Percentiles rank a stretch among this genome's conserved stretches.
Conservation (phyloP, 2,888 invertebrate genomes). For the Xestia c-nigrum region DNA sequence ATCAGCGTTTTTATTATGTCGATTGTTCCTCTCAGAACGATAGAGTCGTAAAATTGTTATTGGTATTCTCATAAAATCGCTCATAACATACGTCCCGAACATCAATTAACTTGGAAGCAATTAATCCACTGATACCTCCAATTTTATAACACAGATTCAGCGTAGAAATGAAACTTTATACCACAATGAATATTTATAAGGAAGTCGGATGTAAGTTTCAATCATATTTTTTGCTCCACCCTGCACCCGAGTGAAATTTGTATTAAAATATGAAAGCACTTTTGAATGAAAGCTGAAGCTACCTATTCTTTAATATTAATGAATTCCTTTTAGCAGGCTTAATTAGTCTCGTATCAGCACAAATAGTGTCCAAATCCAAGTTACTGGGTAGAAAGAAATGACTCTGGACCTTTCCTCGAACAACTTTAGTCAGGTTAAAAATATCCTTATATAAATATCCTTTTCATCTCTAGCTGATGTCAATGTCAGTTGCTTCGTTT, state of each 20-base stretch:
- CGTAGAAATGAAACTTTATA: slow-evolving; percentile 61
- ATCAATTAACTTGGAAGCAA: slow-evolving; percentile 74
- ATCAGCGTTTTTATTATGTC: slow-evolving; percentile 67
- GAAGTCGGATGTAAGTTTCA: slow-evolving; percentile 43
- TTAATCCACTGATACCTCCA: slow-evolving; percentile 71
- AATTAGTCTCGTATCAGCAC: slow-evolving; percentile 53
- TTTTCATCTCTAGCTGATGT: slow-evolving; percentile 4
- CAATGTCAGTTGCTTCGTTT: neutral
- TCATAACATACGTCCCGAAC: slow-evolving; percentile 71
- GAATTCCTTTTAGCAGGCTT: slow-evolving; percentile 59
- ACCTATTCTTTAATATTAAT: slow-evolving; percentile 51
- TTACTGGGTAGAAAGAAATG: slow-evolving; percentile 24
- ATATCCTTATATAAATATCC: slow-evolving; percentile 7
- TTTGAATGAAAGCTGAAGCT: slow-evolving; percentile 32
- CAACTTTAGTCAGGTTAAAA: slow-evolving; percentile 22
- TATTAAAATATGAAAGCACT: slow-evolving; percentile 58
- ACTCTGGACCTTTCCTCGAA: slow-evolving; percentile 31
- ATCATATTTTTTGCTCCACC: slow-evolving; percentile 50
- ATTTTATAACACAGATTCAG: slow-evolving; percentile 68
- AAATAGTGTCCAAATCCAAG: slow-evolving; percentile 37
- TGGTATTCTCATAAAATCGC: slow-evolving; percentile 73
- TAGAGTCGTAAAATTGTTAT: slow-evolving; percentile 76
- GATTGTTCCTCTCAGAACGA: slow-evolving; percentile 66
- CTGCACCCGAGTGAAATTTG: slow-evolving; percentile 42
- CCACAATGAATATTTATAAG: slow-evolving; percentile 66